These are phyloP conservation scores for Chiloscyllium plagiosum DNA, from an alignment of 2,113 vertebrate species.

Conservation along the genomic window DNA sequence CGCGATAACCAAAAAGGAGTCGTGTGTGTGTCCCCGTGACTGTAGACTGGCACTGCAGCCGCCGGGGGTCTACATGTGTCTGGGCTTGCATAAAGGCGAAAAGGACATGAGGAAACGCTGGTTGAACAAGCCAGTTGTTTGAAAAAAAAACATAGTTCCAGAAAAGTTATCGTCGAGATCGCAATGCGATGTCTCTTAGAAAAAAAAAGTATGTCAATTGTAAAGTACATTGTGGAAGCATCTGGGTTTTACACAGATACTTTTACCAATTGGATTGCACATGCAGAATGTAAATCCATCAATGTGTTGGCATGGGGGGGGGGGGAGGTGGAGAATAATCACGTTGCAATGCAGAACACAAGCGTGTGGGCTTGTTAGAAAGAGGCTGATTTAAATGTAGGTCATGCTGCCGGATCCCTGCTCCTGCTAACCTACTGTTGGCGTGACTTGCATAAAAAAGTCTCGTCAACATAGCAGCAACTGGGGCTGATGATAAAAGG, in stretches of 20 bases:
- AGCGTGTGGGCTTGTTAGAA: background rate
- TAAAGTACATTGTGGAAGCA: background rate
- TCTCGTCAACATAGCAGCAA: background rate
- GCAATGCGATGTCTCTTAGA: background rate
- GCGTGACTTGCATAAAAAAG: conserved; percentile 45
- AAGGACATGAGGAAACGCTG: background rate
- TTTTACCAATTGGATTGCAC: conserved; percentile 42
- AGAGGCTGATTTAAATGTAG: conserved; percentile 43
- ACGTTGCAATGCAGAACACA: conserved; percentile 16
- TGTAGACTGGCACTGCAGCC: background rate
- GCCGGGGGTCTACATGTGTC: background rate
- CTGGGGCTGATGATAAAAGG: background rate
- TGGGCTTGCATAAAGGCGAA: background rate
- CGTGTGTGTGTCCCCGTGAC: conserved; percentile 25
- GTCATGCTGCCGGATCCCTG: conserved; percentile 42
- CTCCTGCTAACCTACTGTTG: conserved; percentile 56
- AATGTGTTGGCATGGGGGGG: no score
- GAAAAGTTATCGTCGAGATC: background rate
- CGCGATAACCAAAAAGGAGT: background rate
- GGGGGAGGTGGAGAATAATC: background rate
- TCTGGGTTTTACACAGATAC: conserved; percentile 40
- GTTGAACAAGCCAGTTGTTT: no score
- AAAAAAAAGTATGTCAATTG: conserved; percentile 25
- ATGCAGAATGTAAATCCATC: background rate
- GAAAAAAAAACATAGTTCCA: background rate